A percentile compares a stretch with the other conserved stretches of the same genome.
Evolutionary conservation across 2,797 vertebrate species (phyloP).

Genomic region (Epinephelus awoara): DNA sequence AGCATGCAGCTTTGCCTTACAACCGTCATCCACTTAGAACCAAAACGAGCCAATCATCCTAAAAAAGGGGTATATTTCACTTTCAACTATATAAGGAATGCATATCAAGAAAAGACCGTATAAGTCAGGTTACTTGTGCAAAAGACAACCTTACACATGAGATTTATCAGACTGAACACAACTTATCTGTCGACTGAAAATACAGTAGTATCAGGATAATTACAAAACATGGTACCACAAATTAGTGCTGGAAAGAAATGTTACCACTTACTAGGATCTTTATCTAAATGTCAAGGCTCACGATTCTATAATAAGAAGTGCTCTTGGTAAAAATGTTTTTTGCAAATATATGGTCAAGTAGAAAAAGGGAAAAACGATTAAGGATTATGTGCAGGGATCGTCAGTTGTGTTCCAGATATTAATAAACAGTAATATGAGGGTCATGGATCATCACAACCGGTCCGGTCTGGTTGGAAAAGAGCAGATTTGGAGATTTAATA

Average conservation of each 20-base stretch:
- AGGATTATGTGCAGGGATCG: background rate
- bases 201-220: background rate
- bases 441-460: slow-evolving; percentile 47
- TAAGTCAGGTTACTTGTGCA: background rate
- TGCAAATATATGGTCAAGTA: background rate
- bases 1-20: too few relatives aligned
- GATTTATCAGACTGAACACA: background rate
- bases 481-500: slow-evolving; percentile 17
- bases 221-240: background rate
- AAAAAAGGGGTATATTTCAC: too few relatives aligned
- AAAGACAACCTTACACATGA: background rate
- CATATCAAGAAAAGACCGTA: background rate
- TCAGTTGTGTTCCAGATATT: slow-evolving; percentile 11
- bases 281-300: too few relatives aligned
- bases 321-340: background rate
- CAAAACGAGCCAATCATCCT: too few relatives aligned
- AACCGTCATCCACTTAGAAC: too few relatives aligned
- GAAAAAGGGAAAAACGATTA: background rate
- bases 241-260: background rate
- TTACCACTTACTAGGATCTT: background rate
- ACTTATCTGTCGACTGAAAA: background rate
- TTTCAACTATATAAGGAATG: background rate
- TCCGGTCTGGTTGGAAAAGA: slow-evolving; percentile 17
- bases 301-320: too few relatives aligned
- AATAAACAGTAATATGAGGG: slow-evolving; percentile 27